phyloP scores from a whole-genome alignment of 37 sponge, comb jelly and placozoan species.

The Oopsacas minuta region DNA sequence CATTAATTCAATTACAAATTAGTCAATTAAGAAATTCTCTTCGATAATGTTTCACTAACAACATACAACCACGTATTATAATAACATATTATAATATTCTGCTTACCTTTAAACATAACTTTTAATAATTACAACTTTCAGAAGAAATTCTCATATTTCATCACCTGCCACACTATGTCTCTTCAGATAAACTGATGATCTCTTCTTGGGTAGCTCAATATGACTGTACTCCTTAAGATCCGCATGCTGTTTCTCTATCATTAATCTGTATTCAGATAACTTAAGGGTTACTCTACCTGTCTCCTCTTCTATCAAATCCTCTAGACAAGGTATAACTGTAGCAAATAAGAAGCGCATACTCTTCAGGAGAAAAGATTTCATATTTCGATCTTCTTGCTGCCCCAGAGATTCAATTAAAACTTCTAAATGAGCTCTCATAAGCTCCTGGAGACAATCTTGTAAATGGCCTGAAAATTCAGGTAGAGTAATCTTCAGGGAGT shows the following conservation, averaged over 20 bases:
- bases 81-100: background rate
- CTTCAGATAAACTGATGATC: background rate
- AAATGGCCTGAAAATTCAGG: background rate
- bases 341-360: background rate
- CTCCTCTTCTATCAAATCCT: background rate
- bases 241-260: background rate
- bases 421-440: background rate
- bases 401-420: background rate
- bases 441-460: background rate
- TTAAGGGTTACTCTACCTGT: constrained; percentile 1
- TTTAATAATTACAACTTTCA: background rate
- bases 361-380: background rate
- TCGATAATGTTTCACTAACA: too few species aligned
- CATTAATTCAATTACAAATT: too few species aligned
- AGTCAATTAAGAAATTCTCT: too few species aligned
- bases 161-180: background rate
- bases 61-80: too few species aligned
- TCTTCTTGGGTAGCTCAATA: background rate
- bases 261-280: background rate
- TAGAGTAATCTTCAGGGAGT: background rate
- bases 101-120: background rate
- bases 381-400: background rate
- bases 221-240: background rate
- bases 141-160: background rate
- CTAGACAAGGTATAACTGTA: background rate